Base-by-base conservation (phyloP, 2,113 vertebrate species). In the Aphyosemion australe region DNA sequence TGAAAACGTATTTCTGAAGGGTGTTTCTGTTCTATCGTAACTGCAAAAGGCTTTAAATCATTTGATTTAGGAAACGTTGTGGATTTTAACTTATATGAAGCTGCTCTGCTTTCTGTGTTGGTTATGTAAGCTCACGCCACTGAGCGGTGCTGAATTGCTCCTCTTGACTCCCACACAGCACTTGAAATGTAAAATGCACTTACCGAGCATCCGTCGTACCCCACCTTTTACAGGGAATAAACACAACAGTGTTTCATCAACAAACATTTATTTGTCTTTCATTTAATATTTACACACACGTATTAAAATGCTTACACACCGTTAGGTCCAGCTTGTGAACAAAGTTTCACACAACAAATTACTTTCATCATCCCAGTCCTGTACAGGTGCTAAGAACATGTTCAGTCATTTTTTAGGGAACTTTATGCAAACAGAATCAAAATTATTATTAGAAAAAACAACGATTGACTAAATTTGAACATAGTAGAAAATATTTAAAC, bases 181-280 rank as follows among this genome's bases (percentile, higher is more conserved):
- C 61, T 63, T 63, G 32, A 63, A 42, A 45, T 46, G 34, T 39
- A 32, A 47, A 12, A 14, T 19, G 45, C 49, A 49, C 32, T 61
- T 55, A 54, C 8, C 51, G 5, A 58, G 55, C 15, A n/a, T 62
- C 72, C 19, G 47, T 52, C 12, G 32, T 9, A 32, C 26, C 56
- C 10, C 7, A 41, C 43, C 8, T 21, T 6, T 2, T 61, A 10
- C 37, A 39, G 62, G 20, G 71, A 88, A 83, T 72, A 76, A 87
- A 86, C 37, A 73, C 60, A 62, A 57, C 61, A 16, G 34, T 18
- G 64, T 45, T 65, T 81, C 72, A 70, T 80, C 75, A 69, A 69
- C 78, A 76, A 83, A 79, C 57, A 65, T 89, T 90, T 91, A 91
- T 90, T 88, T 76, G 53, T 84, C 72, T 78, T 45, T 56, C 62